These are phyloP conservation scores for Cettia cetti DNA, from an alignment of 2,113 vertebrate species.

Conservation along the genomic window DNA sequence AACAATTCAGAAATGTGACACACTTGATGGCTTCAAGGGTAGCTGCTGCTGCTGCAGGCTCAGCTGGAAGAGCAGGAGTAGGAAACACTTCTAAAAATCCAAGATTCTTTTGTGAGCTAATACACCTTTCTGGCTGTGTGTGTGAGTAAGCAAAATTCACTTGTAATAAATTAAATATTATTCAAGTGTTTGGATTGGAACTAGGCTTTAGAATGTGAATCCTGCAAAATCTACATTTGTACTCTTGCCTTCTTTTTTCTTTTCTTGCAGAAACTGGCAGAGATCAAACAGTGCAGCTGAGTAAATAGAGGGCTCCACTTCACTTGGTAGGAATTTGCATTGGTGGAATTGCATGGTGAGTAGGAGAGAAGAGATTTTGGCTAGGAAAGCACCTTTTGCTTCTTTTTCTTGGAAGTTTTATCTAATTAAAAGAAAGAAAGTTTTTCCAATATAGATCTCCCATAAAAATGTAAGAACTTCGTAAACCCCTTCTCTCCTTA, in stretches of 20 bases:
- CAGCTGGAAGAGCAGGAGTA: background rate
- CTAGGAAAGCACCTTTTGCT: background rate
- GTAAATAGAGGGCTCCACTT: background rate
- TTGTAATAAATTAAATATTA: background rate
- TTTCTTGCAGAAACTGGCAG: background rate
- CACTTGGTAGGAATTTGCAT: background rate
- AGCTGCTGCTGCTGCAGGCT: background rate
- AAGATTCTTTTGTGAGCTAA: background rate
- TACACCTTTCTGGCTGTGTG: background rate
- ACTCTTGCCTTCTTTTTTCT: background rate
- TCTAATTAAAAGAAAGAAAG: background rate
- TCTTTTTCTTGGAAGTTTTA: background rate
- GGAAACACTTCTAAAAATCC: background rate
- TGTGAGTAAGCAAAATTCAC: background rate
- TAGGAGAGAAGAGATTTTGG: background rate
- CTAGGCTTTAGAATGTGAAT: background rate
- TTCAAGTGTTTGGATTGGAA: background rate
- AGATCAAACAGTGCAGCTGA: background rate
- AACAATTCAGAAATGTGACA: background rate
- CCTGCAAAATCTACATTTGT: background rate
- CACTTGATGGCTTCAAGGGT: background rate
- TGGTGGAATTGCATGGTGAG: background rate
- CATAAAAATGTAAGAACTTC: background rate
- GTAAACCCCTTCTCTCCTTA: background rate
- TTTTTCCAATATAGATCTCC: background rate